A percentile compares a stretch with the other conserved stretches of the same genome.
Evolutionary conservation across 2,797 vertebrate species (phyloP).

Genomic region (Siniperca undulata): DNA sequence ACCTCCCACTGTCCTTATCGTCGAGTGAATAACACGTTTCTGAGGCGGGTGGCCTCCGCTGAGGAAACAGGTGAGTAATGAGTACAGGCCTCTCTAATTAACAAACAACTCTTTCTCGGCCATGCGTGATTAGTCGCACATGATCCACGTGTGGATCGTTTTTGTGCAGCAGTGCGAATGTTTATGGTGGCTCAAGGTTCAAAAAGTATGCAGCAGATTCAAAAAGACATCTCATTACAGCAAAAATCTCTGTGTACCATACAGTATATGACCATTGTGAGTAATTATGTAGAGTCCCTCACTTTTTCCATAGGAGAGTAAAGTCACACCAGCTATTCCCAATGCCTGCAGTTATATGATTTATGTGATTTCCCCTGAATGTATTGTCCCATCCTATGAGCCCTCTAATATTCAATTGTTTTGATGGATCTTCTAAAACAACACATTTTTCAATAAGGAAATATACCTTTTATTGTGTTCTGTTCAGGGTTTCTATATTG

Average conservation of each 20-base stretch:
- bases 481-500: conserved; percentile 64
- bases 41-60: conserved; percentile 56
- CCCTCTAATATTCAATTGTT: conserved; percentile 77
- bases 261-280: conserved; percentile 48
- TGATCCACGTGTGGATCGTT: conserved; percentile 63
- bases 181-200: conserved; percentile 42
- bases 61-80: conserved; percentile 80
- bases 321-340: conserved; percentile 52
- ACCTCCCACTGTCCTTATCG: conserved; percentile 39
- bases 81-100: conserved; percentile 80
- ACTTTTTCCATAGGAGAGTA: conserved; percentile 44
- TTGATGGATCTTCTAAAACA: conserved; percentile 79
- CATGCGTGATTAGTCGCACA: conserved; percentile 75
- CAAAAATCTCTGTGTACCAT: conserved; percentile 2
- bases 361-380: conserved; percentile 77
- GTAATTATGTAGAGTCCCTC: conserved; percentile 68
- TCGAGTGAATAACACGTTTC: conserved; percentile 36
- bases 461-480: conserved; percentile 71
- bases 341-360: conserved; percentile 65
- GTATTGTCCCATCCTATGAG: conserved; percentile 64
- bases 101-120: conserved; percentile 76
- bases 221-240: conserved; percentile 60
- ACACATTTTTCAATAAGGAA: conserved; percentile 76
- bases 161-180: conserved; percentile 52
- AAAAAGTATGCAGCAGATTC: conserved; percentile 18